A percentile compares a stretch with the other conserved stretches of the same genome.
These are phyloP conservation scores for Micromesistius poutassou DNA, from an alignment of 2,797 vertebrate genomes.

Conservation along the genomic window DNA sequence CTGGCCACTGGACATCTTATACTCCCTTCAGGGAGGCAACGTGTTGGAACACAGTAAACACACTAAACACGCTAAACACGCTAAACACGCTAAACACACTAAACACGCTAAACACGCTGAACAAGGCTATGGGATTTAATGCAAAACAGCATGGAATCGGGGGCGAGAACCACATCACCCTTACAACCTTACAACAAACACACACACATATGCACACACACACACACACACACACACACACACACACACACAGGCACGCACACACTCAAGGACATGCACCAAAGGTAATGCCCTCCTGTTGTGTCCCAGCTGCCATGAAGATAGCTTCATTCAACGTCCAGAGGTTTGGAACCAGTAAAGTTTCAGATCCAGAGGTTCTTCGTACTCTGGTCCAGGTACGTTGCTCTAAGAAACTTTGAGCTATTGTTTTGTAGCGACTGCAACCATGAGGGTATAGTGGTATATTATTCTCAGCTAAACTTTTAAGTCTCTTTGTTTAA, in stretches of 20 bases:
- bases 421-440: too few relatives aligned
- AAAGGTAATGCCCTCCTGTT: background rate
- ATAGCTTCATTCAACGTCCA: slow-evolving; percentile 76
- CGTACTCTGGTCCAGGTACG: slow-evolving; percentile 64
- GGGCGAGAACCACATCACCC: too few relatives aligned
- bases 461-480: background rate
- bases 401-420: too few relatives aligned
- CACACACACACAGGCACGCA: background rate
- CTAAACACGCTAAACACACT: background rate
- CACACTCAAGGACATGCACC: background rate
- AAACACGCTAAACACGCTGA: background rate
- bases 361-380: slow-evolving; percentile 57
- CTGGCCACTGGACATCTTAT: background rate
- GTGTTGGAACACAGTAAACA: background rate
- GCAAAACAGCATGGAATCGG: too few relatives aligned
- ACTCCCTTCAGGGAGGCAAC: background rate
- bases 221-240: too few relatives aligned
- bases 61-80: background rate
- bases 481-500: too few relatives aligned
- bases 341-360: slow-evolving; percentile 71
- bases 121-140: too few relatives aligned
- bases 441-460: background rate
- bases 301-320: slow-evolving; percentile 68
- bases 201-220: too few relatives aligned
- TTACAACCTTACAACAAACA: too few relatives aligned